phyloP scores from a whole-genome alignment of 2,113 vertebrate species.

The Embiotoca jacksoni region DNA sequence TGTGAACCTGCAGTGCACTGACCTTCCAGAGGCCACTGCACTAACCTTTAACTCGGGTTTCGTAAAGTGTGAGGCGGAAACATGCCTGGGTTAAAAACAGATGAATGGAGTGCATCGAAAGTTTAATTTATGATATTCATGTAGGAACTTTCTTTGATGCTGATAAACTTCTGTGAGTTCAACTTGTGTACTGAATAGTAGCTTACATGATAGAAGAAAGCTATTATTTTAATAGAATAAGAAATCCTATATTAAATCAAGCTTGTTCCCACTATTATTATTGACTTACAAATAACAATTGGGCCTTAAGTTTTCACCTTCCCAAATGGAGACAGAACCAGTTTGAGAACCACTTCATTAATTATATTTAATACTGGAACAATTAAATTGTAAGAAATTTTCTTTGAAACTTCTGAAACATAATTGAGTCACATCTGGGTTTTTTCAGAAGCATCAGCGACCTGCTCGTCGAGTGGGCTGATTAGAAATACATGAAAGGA shows the following conservation, averaged over 20 bases:
- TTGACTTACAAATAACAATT: no score
- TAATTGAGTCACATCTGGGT: no score
- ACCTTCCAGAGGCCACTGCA: no score
- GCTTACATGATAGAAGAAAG: neutral
- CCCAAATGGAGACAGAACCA: no score
- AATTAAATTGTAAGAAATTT: no score
- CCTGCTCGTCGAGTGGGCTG: neutral
- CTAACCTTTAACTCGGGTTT: neutral
- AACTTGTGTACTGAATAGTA: neutral
- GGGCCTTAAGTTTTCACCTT: no score
- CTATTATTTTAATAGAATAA: neutral
- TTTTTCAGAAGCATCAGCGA: neutral
- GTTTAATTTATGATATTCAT: neutral
- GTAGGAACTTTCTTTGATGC: neutral
- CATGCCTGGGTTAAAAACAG: neutral
- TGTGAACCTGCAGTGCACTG: no score
- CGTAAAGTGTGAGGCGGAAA: neutral
- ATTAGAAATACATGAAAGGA: conserved; percentile 69
- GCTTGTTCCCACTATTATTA: no score
- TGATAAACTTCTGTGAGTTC: neutral
- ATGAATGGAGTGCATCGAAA: neutral
- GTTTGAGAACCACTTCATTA: no score
- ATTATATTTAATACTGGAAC: no score
- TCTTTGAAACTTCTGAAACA: no score
- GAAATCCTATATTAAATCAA: no score